A percentile compares a stretch with the other conserved stretches of the same genome.
These are phyloP conservation scores for Pangasius sanitwongsei DNA, from an alignment of 2,797 vertebrate species.

Conservation along the genomic window DNA sequence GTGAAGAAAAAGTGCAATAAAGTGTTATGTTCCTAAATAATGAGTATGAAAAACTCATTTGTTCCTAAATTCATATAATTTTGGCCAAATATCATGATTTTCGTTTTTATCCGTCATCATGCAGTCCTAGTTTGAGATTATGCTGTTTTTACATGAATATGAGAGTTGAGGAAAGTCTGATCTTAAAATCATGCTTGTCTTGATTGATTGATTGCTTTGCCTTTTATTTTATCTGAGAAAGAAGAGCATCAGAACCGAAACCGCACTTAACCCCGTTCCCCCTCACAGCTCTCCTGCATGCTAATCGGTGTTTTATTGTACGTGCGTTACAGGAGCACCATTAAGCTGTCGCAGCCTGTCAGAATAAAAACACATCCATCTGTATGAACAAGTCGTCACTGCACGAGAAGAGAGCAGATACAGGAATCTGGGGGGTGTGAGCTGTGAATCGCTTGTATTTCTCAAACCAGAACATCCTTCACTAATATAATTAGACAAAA, in stretches of 20 bases:
- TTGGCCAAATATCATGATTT: not conserved
- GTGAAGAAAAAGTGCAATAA: not conserved
- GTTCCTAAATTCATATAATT: not conserved
- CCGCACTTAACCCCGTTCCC: slow-evolving; percentile 20
- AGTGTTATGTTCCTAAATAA: not conserved
- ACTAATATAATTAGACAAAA: not conserved
- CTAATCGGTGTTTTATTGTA: slow-evolving; percentile 2
- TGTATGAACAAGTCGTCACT: not conserved
- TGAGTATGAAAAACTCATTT: too few relatives aligned
- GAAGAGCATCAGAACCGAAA: not conserved
- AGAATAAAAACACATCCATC: slow-evolving; percentile 22
- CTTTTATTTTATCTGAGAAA: not conserved
- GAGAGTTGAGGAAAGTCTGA: not conserved
- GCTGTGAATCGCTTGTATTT: not conserved
- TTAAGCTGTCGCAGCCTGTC: slow-evolving; percentile 28
- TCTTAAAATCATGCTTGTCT: not conserved
- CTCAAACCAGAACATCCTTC: not conserved
- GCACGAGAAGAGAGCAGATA: not conserved
- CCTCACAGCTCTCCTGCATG: not conserved
- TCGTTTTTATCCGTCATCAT: not conserved
- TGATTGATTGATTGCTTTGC: slow-evolving; percentile 15
- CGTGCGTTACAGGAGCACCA: slow-evolving; percentile 4
- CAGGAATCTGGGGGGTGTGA: not conserved
- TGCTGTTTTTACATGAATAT: not conserved
- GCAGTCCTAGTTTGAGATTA: not conserved